Base-by-base conservation (phyloP, 2,888 invertebrate genomes). In the Drosophila neonasuta region DNA sequence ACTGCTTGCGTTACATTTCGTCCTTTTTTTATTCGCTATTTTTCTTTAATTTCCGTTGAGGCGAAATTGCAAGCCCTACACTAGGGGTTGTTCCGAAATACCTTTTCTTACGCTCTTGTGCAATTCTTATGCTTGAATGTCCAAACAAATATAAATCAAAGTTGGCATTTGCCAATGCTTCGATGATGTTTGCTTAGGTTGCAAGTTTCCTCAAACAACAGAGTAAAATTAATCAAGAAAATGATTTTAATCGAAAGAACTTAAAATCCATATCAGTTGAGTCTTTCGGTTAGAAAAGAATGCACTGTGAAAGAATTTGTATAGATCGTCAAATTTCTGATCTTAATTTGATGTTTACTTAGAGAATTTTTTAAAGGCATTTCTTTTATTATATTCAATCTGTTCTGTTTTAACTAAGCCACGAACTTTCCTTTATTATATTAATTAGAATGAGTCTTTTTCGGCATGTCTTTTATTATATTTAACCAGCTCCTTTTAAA, bases 121-220 rank as follows among this genome's bases (percentile, higher is more conserved):
- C 68, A 70, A 75, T 72, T 81, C 69, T 76, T 58, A 54, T 77
- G 68, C 77, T 57, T 56, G 69, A 69, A 66, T 85, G 84, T 84
- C 84, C 77, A 84, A 84, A 86, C 79, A 84, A 76, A 79, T 86
- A 79, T 86, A 71, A 79, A 84, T 84, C 87, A 86, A 84, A 82
- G 59, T 55, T 71, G 57, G 32, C 48, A 61, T 34, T 41, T 56
- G 32, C 7, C 24, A 65, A 45, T 42, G 10, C 36, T 49, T 52
- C 57, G 44, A 44, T 34, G 55, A 41, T 74, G 59, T 79, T 80
- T 80, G 56, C 67, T 74, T 77, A 71, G 79, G 70, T 15, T 51
- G 51, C 55, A 68, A 60, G 50, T 55, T 68, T 55, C 15, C 17
- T 36, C 24, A 49, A 51, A 60, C 7, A 61, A 56, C 45, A 62